Evolutionary conservation across 2,113 vertebrate species (phyloP).

Genomic region (Phalacrocorax aristotelis): DNA sequence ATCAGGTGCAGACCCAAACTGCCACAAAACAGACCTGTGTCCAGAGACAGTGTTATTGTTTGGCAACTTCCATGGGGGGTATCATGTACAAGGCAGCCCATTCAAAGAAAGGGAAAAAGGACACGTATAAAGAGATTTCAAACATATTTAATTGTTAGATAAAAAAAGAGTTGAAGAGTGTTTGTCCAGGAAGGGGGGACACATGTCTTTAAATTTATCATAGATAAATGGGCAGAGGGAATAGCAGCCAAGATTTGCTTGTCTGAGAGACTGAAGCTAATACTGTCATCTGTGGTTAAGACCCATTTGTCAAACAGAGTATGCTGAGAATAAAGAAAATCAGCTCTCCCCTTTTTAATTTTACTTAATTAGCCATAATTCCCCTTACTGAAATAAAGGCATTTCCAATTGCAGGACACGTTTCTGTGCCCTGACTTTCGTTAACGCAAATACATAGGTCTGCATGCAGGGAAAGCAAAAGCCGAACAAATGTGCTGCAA

Average conservation of each 20-base stretch:
- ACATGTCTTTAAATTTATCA: slow-evolving; percentile 60
- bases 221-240: slow-evolving; percentile 55
- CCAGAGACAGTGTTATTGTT: background rate
- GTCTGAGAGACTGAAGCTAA: slow-evolving; percentile 54
- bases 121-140: background rate
- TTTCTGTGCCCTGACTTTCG: slow-evolving; percentile 16
- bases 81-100: background rate
- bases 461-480: slow-evolving; percentile 2
- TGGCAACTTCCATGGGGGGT: background rate
- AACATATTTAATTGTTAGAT: background rate
- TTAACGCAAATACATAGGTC: background rate
- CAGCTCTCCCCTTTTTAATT: slow-evolving; percentile 53
- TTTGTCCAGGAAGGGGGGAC: slow-evolving; percentile 6
- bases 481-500: slow-evolving; percentile 47
- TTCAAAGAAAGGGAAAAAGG: background rate
- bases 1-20: background rate
- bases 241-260: slow-evolving; percentile 60
- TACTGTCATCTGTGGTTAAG: slow-evolving; percentile 63
- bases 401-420: slow-evolving; percentile 20
- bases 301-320: slow-evolving; percentile 60
- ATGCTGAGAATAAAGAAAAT: slow-evolving; percentile 60
- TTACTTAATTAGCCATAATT: slow-evolving; percentile 51
- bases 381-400: slow-evolving; percentile 21
- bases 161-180: background rate
- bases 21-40: background rate